A percentile compares a stretch with the other conserved stretches of the same genome.
Evolutionary conservation across 2,888 invertebrate species (phyloP).

Genomic region (Neoitamus cyanurus): DNA sequence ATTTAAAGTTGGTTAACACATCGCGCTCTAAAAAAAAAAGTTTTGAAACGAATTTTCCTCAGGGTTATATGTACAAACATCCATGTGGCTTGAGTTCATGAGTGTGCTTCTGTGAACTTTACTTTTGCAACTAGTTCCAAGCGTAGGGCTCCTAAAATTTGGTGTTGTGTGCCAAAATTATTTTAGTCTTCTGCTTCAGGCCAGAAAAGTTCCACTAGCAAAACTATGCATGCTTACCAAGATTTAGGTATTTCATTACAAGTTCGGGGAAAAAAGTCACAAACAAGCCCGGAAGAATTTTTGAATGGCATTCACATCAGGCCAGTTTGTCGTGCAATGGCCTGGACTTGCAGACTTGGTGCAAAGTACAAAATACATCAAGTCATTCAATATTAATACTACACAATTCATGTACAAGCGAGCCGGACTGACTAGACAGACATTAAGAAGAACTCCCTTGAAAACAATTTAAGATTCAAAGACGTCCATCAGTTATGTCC

Average conservation of each 20-base stretch:
- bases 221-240: not conserved
- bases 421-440: not conserved
- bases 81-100: not conserved
- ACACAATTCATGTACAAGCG: not conserved
- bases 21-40: too few relatives aligned
- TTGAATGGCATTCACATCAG: not conserved
- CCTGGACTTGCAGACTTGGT: too few relatives aligned
- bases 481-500: not conserved
- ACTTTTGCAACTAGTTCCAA: not conserved
- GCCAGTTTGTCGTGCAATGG: not conserved
- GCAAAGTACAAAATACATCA: not conserved
- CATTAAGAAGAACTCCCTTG: not conserved
- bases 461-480: not conserved
- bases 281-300: not conserved
- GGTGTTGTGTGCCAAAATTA: not conserved
- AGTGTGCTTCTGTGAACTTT: not conserved
- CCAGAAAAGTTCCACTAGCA: not conserved
- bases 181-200: not conserved
- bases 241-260: not conserved
- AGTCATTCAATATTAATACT: not conserved
- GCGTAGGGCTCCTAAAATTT: not conserved
- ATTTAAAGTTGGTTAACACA: too few relatives aligned
- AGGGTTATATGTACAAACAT: not conserved
- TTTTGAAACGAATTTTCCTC: not conserved
- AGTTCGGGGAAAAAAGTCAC: not conserved